phyloP scores from a whole-genome alignment of 2,888 invertebrate genomes.

The Iselma pallidipennis region DNA sequence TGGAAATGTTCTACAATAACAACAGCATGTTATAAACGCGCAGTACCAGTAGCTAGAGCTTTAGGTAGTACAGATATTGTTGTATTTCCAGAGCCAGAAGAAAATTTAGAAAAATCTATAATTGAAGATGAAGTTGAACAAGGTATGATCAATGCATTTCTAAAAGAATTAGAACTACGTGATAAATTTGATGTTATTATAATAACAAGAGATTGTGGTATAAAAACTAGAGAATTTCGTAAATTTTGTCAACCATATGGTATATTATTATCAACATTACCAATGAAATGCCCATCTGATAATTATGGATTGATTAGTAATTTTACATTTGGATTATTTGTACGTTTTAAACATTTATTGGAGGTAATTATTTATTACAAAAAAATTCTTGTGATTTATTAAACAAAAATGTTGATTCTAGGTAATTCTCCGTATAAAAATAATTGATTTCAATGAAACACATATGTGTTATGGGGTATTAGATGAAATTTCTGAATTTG shows the following conservation, averaged over 20 bases:
- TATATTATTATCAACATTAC: conserved; percentile 56
- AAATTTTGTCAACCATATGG: conserved; percentile 41
- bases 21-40: conserved; percentile 59
- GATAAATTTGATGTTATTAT: conserved; percentile 50
- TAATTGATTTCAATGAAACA: conserved; percentile 49
- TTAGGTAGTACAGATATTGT: conserved; percentile 62
- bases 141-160: conserved; percentile 17
- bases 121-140: conserved; percentile 8
- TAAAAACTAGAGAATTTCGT: conserved; percentile 36
- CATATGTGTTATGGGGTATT: conserved; percentile 50
- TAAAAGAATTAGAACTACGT: conserved; percentile 46
- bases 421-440: conserved; percentile 37
- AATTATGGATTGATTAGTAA: conserved; percentile 58
- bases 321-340: conserved; percentile 56
- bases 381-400: no score
- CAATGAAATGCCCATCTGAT: conserved; percentile 59
- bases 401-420: background rate
- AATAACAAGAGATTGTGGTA: conserved; percentile 41
- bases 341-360: conserved; percentile 53
- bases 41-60: conserved; percentile 61
- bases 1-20: conserved; percentile 62
- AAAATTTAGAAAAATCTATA: conserved; percentile 18
- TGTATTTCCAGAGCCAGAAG: conserved; percentile 44
- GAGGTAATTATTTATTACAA: no score
- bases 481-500: conserved; percentile 53